These are phyloP conservation scores for Thyatira batis DNA, from an alignment of 2,888 invertebrate species.

Conservation along the genomic window DNA sequence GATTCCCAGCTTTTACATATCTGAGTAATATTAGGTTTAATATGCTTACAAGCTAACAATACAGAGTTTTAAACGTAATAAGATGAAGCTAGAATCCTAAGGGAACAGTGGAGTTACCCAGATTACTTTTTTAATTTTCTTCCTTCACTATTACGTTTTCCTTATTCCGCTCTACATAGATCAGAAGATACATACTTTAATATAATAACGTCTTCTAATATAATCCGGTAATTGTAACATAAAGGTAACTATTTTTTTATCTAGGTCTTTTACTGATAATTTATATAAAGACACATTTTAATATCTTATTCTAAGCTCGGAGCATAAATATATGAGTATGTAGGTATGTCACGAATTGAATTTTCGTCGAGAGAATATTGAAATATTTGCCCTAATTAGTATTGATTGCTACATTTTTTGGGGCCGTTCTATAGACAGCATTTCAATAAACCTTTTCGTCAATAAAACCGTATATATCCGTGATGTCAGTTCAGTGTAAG, in stretches of 20 bases:
- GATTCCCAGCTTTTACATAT: background rate
- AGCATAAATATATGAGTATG: too few relatives aligned
- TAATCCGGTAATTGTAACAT: too few relatives aligned
- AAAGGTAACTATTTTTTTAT: too few relatives aligned
- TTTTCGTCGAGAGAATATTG: too few relatives aligned
- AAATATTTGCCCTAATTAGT: too few relatives aligned
- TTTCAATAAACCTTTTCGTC: conserved; percentile 6
- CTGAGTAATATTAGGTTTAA: background rate
- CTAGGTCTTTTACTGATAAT: too few relatives aligned
- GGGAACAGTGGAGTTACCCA: background rate
- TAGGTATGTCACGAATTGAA: too few relatives aligned
- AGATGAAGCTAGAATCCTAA: background rate
- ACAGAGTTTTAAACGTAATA: background rate
- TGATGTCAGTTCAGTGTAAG: conserved; percentile 31
- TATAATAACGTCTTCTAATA: background rate
- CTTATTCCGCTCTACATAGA: background rate
- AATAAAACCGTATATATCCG: conserved; percentile 6
- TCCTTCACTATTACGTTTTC: background rate
- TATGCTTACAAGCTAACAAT: background rate
- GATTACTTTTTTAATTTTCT: background rate
- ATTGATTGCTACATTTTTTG: too few relatives aligned
- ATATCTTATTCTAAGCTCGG: too few relatives aligned
- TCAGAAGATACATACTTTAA: background rate
- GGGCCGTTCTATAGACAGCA: background rate
- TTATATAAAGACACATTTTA: too few relatives aligned